Conservation (phyloP, 2,797 vertebrate genomes). For the Gadopsis bispinosus region DNA sequence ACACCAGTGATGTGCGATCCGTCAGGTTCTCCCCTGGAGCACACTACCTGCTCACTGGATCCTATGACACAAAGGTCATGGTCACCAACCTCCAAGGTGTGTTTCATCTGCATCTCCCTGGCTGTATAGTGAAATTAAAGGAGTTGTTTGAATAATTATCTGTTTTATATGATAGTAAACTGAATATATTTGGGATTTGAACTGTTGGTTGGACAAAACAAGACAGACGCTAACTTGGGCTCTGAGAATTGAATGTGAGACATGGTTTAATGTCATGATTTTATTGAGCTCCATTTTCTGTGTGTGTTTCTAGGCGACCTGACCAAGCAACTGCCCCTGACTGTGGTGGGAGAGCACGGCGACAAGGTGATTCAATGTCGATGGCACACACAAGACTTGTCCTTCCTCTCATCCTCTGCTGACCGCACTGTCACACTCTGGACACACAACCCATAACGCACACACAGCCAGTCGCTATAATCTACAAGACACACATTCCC, state of each 20-base stretch:
- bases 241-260: no score
- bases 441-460: constrained; percentile 91
- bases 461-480: constrained; percentile 11
- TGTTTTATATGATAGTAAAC: not conserved
- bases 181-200: not conserved
- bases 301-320: constrained; percentile 88
- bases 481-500: constrained; percentile 33
- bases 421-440: constrained; percentile 98
- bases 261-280: no score
- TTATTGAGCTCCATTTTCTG: not conserved
- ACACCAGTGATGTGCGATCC: constrained; percentile 93
- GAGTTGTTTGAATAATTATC: no score
- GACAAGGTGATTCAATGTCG: constrained; percentile 99
- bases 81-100: constrained; percentile 96
- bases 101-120: not conserved
- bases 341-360: constrained; percentile 94
- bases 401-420: constrained; percentile 97
- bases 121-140: not conserved
- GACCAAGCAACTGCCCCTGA: constrained; percentile 94
- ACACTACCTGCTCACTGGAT: constrained; percentile 96
- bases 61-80: constrained; percentile 96
- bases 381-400: constrained; percentile 97
- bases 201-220: no score
- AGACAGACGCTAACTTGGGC: no score
- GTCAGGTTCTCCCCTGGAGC: constrained; percentile 97